These are phyloP conservation scores for Sipha maydis DNA, from an alignment of 2,888 invertebrate genomes.

Conservation along the genomic window DNA sequence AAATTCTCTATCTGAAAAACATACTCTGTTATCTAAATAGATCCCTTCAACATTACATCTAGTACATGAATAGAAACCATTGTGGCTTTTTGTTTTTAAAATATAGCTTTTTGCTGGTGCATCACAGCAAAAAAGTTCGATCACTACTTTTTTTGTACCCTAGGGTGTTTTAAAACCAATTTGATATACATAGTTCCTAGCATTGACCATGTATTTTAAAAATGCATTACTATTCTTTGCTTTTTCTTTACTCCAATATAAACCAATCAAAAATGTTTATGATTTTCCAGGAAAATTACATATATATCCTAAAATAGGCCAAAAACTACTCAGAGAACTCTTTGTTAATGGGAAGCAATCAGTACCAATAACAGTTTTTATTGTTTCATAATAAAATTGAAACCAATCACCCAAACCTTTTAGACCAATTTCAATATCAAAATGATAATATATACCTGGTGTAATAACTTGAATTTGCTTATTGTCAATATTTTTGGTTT, in stretches of 20 bases:
- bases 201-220: too few relatives aligned
- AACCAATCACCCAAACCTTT: not conserved
- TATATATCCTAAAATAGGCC: constrained; percentile 7
- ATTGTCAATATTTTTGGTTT: not conserved
- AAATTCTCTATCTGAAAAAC: constrained; percentile 2
- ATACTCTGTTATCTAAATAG: constrained; percentile 13
- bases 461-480: constrained; percentile 1
- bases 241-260: too few relatives aligned
- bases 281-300: not conserved
- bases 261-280: too few relatives aligned
- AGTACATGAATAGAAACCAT: constrained; percentile 24
- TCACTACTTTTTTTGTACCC: not conserved
- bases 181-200: not conserved
- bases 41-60: constrained; percentile 18
- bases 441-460: constrained; percentile 28
- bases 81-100: too few relatives aligned
- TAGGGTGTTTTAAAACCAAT: not conserved
- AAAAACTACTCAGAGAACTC: not conserved
- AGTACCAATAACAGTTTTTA: not conserved
- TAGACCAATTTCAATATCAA: constrained; percentile 9
- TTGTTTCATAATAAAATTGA: not conserved
- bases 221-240: not conserved
- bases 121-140: not conserved
- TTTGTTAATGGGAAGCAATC: not conserved
- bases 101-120: not conserved